Evolutionary conservation across 1,140 invertebrate genomes (phyloP).

Genomic region (Tetragnatha versicolor): DNA sequence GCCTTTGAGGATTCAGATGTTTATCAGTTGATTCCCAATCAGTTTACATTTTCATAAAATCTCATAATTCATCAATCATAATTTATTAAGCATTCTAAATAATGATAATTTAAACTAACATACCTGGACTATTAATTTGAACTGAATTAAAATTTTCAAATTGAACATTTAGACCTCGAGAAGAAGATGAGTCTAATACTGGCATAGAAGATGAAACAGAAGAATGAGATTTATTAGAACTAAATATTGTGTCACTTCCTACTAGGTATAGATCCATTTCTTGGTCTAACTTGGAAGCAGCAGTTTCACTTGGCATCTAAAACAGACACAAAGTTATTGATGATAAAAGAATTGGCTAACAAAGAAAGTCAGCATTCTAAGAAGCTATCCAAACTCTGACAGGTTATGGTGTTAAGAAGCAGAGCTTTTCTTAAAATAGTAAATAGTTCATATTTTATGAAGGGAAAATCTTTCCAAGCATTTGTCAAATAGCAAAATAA

Average conservation of each 20-base stretch:
- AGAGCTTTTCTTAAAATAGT: no score
- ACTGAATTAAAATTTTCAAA: constrained; percentile 33
- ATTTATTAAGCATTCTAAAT: not conserved
- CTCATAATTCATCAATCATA: not conserved
- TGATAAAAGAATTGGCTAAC: no score
- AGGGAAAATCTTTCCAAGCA: no score
- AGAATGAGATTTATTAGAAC: constrained; percentile 26
- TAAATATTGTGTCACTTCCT: constrained; percentile 46
- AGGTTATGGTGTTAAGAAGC: no score
- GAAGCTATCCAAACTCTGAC: no score
- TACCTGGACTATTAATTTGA: constrained; percentile 41
- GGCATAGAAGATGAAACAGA: constrained; percentile 38
- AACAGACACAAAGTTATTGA: not conserved
- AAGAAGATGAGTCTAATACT: constrained; percentile 43
- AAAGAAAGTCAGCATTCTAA: no score
- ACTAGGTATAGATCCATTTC: constrained; percentile 48
- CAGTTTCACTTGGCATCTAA: constrained; percentile 31
- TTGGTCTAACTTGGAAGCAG: constrained; percentile 28
- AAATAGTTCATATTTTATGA: no score
- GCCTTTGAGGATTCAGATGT: no score
- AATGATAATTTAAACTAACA: not conserved
- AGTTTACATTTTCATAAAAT: no score
- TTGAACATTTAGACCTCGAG: constrained; percentile 30
- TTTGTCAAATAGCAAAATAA: no score
- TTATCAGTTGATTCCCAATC: no score